Percentiles rank a stretch among this genome's conserved stretches.
These are phyloP conservation scores for Mesembrinibis cayennensis DNA, from an alignment of 2,113 vertebrate species.

Conservation along the genomic window DNA sequence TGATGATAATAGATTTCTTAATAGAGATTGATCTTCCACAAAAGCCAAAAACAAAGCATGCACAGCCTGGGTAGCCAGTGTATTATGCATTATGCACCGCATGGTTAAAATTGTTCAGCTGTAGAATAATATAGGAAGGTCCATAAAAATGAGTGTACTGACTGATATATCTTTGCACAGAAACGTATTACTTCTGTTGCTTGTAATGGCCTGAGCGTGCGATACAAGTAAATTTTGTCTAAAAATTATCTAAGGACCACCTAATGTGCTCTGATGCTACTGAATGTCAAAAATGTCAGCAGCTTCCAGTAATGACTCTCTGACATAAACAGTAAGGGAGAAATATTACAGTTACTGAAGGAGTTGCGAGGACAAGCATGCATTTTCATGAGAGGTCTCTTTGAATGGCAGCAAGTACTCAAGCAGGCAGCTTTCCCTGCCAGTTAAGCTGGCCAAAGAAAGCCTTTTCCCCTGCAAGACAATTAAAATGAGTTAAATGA, in stretches of 20 bases:
- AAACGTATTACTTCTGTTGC: slow-evolving; percentile 78
- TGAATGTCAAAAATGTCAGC: slow-evolving; percentile 90
- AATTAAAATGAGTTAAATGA: slow-evolving; percentile 79
- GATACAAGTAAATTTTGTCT: slow-evolving; percentile 75
- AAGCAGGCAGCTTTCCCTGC: slow-evolving; percentile 80
- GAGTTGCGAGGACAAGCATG: slow-evolving; percentile 81
- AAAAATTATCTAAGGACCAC: slow-evolving; percentile 91
- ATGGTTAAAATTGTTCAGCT: slow-evolving; percentile 4
- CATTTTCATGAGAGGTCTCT: slow-evolving; percentile 84
- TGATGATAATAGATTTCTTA: slow-evolving; percentile 64
- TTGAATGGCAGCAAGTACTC: slow-evolving; percentile 82
- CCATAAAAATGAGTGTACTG: background rate
- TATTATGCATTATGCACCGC: background rate
- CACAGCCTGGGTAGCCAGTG: background rate
- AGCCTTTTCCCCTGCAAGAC: slow-evolving; percentile 65
- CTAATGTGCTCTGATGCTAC: slow-evolving; percentile 86
- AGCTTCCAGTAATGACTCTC: slow-evolving; percentile 87
- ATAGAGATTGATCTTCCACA: slow-evolving; percentile 58
- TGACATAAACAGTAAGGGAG: slow-evolving; percentile 93
- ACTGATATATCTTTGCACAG: background rate
- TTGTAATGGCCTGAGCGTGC: slow-evolving; percentile 81
- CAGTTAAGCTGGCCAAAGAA: slow-evolving; percentile 73
- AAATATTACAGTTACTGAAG: slow-evolving; percentile 89
- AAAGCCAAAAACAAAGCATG: slow-evolving; percentile 25
- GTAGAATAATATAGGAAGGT: background rate